These are phyloP conservation scores for Cynopterus brachyotis DNA, from an alignment of 2,113 vertebrate species.

Conservation along the genomic window DNA sequence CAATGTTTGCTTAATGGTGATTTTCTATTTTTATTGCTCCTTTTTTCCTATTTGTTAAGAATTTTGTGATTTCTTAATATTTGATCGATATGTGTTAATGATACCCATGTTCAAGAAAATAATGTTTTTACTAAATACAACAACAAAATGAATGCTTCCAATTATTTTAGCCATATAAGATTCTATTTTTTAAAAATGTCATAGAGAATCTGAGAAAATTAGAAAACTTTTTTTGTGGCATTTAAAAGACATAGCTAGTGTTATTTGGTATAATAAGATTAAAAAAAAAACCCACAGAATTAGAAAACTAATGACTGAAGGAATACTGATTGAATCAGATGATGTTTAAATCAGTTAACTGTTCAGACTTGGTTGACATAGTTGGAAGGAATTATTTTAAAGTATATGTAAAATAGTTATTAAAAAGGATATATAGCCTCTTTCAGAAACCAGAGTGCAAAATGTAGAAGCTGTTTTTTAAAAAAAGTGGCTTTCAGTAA, in stretches of 20 bases:
- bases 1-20: not conserved
- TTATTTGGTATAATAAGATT: not conserved
- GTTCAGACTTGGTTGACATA: not conserved
- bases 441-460: not conserved
- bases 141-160: not conserved
- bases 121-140: not conserved
- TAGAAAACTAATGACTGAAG: not conserved
- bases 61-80: not conserved
- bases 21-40: not conserved
- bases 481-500: not conserved
- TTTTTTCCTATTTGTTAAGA: conserved; percentile 26
- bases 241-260: not conserved
- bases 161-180: not conserved
- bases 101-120: not conserved
- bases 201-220: not conserved
- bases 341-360: not conserved
- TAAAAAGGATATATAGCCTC: not conserved
- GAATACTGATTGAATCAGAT: not conserved
- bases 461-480: not conserved
- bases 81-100: not conserved
- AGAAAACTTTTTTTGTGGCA: not conserved
- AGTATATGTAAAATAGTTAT: not conserved
- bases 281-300: conserved; percentile 28
- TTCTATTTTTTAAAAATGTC: not conserved
- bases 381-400: not conserved